Base-by-base conservation (phyloP, 2,113 vertebrate species). In the Cepphus grylle region DNA sequence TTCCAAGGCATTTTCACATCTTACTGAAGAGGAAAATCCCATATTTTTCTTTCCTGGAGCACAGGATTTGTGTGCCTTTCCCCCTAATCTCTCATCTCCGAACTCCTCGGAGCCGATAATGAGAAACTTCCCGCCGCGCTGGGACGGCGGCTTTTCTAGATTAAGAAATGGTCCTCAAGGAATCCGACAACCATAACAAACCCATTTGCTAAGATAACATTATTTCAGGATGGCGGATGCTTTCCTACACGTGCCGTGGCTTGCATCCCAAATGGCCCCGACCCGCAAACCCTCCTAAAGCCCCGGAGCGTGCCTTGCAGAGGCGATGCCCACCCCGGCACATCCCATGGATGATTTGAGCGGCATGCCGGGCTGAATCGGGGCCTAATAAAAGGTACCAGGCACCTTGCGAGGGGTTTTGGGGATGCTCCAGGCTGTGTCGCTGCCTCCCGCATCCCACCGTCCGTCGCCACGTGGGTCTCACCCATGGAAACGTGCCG, bases 301-400 rank as follows among this genome's bases (percentile, higher is more conserved):
- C 38, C 26, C 14, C 1, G 0, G 29, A 70, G 15, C 1, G 0
- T 2, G 27, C 32, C 49, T 63, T 21, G 38, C 42, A 8, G 4
- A n/a, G 61, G 55, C 13, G 45, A 23, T 10, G 14, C 1, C 63
- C 50, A 30, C 2, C 76, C 71, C 8, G 5, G 45, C 36, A 14
- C 38, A 8, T 1, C 36, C 55, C 15, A 2, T 0, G 3, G 69
- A 23, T 53, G 15, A 23, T 45, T 11, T 16, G 65, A 49, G 62
- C 9, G 1, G 8, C 0, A 0, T 3, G 5, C 5, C 0, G 10
- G 56, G 32, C 25, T 50, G 14, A 66, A 32, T 0, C 1, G 1
- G 45, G 19, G 27, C 22, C 30, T 17, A 53, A 17, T 1, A 1
- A 6, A 40, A 55, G 58, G 36, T 13, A n/a, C 12, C 17, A n/a